These are phyloP conservation scores for Lates calcarifer DNA, from an alignment of 2,113 vertebrate species.

Conservation along the genomic window DNA sequence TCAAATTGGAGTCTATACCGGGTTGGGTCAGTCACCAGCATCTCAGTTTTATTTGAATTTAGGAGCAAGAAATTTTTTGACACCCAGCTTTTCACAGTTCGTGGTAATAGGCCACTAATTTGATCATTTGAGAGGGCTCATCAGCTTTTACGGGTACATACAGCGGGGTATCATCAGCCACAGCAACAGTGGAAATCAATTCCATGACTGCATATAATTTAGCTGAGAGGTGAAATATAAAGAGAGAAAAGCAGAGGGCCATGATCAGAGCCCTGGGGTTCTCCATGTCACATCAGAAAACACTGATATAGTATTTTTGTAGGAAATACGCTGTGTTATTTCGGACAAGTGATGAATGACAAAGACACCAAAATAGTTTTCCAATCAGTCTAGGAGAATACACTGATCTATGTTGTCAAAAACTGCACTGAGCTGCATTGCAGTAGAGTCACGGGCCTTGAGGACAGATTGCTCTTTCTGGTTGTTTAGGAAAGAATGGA, in stretches of 20 bases:
- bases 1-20: too few relatives aligned
- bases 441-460: too few relatives aligned
- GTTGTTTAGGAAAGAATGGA: too few relatives aligned
- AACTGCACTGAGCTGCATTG: neutral
- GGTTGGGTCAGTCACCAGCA: too few relatives aligned
- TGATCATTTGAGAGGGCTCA: too few relatives aligned
- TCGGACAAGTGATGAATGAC: neutral
- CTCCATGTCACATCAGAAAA: neutral
- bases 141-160: too few relatives aligned
- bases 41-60: too few relatives aligned
- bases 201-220: neutral
- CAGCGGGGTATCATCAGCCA: neutral
- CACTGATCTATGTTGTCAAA: neutral
- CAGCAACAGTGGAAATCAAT: neutral
- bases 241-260: neutral
- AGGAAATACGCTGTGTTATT: neutral
- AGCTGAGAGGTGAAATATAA: neutral
- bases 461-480: too few relatives aligned
- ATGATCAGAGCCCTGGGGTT: neutral
- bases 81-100: too few relatives aligned
- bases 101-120: too few relatives aligned
- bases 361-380: neutral
- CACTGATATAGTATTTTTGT: neutral
- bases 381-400: neutral
- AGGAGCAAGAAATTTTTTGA: too few relatives aligned